A percentile compares a stretch with the other conserved stretches of the same genome.
phyloP scores from a whole-genome alignment of 2,888 invertebrate species.

The Encarsia formosa region DNA sequence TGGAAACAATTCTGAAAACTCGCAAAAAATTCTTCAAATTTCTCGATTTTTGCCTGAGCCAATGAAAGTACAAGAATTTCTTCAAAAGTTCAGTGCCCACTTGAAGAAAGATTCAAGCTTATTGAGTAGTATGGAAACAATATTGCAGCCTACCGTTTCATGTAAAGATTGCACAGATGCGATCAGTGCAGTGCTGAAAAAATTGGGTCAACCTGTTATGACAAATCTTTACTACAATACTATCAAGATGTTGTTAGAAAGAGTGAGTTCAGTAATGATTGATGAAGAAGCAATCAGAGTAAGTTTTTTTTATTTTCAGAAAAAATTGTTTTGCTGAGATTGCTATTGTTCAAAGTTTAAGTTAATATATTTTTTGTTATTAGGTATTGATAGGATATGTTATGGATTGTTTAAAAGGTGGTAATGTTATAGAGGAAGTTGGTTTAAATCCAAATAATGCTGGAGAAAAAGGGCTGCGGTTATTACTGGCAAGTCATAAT shows the following conservation, averaged over 20 bases:
- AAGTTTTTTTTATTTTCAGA: constrained; percentile 19
- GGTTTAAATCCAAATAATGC: constrained; percentile 79
- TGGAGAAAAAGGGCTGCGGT: constrained; percentile 82
- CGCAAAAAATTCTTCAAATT: constrained; percentile 62
- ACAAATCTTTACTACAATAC: constrained; percentile 94
- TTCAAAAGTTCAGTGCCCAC: constrained; percentile 76
- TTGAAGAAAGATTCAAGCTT: constrained; percentile 69
- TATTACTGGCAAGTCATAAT: constrained; percentile 65
- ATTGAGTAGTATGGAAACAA: constrained; percentile 79
- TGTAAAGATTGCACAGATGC: constrained; percentile 93
- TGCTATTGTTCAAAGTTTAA: neutral
- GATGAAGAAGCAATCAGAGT: constrained; percentile 83
- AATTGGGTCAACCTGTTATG: constrained; percentile 90
- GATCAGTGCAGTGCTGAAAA: constrained; percentile 78
- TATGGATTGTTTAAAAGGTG: constrained; percentile 67
- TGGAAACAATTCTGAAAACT: constrained; percentile 63
- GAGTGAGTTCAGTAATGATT: constrained; percentile 94
- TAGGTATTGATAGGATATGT: constrained; percentile 57
- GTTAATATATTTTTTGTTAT: neutral
- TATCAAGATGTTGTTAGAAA: constrained; percentile 89
- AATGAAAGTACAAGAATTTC: constrained; percentile 83
- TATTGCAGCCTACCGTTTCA: constrained; percentile 83
- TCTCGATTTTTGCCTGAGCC: constrained; percentile 88
- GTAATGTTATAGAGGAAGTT: constrained; percentile 66
- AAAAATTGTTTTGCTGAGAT: neutral